Conservation (phyloP, 2,113 vertebrate genomes). For the Clarias macrocephalus region DNA sequence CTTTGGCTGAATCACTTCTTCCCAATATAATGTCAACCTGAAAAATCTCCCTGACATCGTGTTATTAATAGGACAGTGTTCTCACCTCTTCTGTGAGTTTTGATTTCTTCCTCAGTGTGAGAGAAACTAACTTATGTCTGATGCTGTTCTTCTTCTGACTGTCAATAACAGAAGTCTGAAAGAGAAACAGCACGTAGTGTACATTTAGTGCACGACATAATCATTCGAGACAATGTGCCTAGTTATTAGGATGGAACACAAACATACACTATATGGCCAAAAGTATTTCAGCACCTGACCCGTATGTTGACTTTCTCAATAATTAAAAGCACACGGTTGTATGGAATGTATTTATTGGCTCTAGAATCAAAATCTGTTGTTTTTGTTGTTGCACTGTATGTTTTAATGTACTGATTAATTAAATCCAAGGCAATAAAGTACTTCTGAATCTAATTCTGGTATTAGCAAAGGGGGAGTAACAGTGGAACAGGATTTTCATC, state of each 20-base stretch:
- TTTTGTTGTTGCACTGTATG: not conserved
- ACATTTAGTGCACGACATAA: not conserved
- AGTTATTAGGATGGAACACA: not conserved
- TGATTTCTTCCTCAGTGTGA: slow-evolving; percentile 97
- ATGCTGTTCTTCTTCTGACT: slow-evolving; percentile 90
- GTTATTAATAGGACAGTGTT: not conserved
- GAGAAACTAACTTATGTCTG: slow-evolving; percentile 92
- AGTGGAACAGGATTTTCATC: too few species aligned
- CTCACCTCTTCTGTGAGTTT: slow-evolving; percentile 96
- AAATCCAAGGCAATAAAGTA: not conserved
- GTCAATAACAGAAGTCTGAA: slow-evolving; percentile 79
- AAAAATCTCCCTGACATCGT: not conserved
- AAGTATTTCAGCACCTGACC: not conserved
- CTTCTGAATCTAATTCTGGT: not conserved
- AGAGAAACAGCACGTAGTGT: slow-evolving; percentile 6
- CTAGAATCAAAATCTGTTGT: not conserved
- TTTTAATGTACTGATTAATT: not conserved
- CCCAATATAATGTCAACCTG: not conserved
- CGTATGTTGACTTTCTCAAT: not conserved
- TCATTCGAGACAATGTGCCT: not conserved
- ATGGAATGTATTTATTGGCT: not conserved
- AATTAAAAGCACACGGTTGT: not conserved
- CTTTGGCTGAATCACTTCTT: not conserved
- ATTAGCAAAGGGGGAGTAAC: too few species aligned
- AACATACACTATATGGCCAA: not conserved